These are phyloP conservation scores for Percina caprodes DNA, from an alignment of 2,113 vertebrate species.

Conservation along the genomic window DNA sequence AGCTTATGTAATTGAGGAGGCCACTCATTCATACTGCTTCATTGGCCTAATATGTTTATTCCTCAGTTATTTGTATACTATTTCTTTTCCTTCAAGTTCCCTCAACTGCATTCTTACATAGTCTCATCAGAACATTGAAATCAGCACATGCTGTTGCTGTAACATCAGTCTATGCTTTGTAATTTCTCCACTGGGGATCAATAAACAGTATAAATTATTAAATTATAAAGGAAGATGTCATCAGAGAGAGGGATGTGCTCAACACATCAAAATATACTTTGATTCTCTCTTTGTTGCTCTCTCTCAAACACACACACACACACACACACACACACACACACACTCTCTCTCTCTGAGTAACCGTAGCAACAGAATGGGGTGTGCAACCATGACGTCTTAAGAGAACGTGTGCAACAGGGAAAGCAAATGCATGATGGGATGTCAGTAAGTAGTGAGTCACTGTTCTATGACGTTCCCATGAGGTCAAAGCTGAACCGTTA, in stretches of 20 bases:
- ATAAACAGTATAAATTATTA: too few species aligned
- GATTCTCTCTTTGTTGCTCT: neutral
- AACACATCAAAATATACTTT: neutral
- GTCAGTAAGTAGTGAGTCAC: constrained; percentile 59
- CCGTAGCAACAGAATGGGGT: constrained; percentile 34
- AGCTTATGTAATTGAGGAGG: neutral
- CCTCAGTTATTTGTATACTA: neutral
- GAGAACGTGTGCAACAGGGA: neutral
- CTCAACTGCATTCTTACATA: too few species aligned
- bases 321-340: too few species aligned
- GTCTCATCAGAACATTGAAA: neutral
- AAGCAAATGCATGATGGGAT: constrained; percentile 44
- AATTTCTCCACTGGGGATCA: too few species aligned
- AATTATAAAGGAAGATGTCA: neutral
- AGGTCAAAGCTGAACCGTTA: constrained; percentile 1
- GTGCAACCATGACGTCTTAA: neutral
- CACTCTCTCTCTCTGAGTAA: constrained; percentile 13
- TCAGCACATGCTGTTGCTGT: neutral
- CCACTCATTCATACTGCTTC: neutral
- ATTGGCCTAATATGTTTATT: neutral
- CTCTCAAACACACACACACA: neutral
- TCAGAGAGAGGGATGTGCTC: neutral
- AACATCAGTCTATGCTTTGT: neutral
- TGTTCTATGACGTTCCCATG: neutral
- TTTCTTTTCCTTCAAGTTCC: too few species aligned